A percentile compares a stretch with the other conserved stretches of the same genome.
These are phyloP conservation scores for Psylliodes chrysocephalus DNA, from an alignment of 2,888 invertebrate species.

Conservation along the genomic window DNA sequence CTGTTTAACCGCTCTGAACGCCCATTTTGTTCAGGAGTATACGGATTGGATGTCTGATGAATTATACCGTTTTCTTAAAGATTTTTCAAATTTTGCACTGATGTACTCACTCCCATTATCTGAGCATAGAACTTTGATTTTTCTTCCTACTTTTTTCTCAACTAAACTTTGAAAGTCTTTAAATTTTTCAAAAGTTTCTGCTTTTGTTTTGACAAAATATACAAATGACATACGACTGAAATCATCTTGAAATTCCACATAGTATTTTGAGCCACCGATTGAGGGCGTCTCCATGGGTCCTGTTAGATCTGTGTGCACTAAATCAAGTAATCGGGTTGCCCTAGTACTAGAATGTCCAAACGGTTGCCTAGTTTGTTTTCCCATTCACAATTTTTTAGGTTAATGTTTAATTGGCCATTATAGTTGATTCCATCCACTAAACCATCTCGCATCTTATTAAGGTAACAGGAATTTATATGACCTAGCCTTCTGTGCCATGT, in stretches of 20 bases:
- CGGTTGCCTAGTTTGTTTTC: too few relatives aligned
- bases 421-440: too few relatives aligned
- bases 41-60: constrained; percentile 46
- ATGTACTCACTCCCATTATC: too few relatives aligned
- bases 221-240: too few relatives aligned
- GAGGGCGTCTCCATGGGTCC: too few relatives aligned
- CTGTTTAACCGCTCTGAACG: constrained; percentile 46
- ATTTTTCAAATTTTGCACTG: constrained; percentile 44
- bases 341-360: constrained; percentile 12
- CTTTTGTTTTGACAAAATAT: too few relatives aligned
- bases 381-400: constrained; percentile 11
- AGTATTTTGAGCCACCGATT: too few relatives aligned
- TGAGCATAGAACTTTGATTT: too few relatives aligned
- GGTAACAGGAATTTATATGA: constrained; percentile 19
- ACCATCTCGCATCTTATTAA: constrained; percentile 3
- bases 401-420: background rate
- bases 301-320: constrained; percentile 16
- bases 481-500: constrained; percentile 32
- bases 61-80: constrained; percentile 49
- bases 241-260: too few relatives aligned
- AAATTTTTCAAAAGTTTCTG: constrained; percentile 36
- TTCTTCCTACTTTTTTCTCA: too few relatives aligned
- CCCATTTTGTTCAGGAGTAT: constrained; percentile 54
- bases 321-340: constrained; percentile 10
- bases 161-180: constrained; percentile 46